phyloP scores from a whole-genome alignment of 2,113 vertebrate genomes.

The Progne subis region DNA sequence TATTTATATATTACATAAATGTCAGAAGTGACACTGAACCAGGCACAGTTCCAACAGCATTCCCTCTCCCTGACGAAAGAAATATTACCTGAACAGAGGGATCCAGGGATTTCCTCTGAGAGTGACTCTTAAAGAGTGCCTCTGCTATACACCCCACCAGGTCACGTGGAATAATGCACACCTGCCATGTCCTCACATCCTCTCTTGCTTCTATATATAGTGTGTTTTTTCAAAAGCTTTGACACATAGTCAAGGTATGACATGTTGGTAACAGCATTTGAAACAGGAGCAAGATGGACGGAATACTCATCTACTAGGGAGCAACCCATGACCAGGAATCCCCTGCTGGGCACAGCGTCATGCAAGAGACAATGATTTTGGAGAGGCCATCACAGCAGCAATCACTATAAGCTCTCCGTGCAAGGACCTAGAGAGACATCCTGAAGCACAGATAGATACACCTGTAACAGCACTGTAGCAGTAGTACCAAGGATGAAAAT shows the following conservation, averaged over 20 bases:
- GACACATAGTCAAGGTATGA: not conserved
- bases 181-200: not conserved
- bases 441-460: not conserved
- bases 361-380: not conserved
- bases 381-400: not conserved
- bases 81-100: not conserved
- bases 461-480: not conserved
- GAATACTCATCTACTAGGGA: not conserved
- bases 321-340: not conserved
- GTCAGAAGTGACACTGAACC: not conserved
- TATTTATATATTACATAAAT: constrained; percentile 18
- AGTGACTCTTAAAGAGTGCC: not conserved
- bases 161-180: not conserved
- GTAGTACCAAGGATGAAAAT: not conserved
- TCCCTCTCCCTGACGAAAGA: not conserved
- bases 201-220: not conserved
- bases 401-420: not conserved
- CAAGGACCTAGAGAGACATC: not conserved
- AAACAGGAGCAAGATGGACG: not conserved
- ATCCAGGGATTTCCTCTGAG: not conserved
- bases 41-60: not conserved
- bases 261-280: not conserved
- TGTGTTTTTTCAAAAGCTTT: not conserved
- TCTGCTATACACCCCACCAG: not conserved
- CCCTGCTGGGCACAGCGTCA: not conserved